Evolutionary conservation across 2,113 vertebrate genomes (phyloP).

Genomic region (Microtus richardsoni): DNA sequence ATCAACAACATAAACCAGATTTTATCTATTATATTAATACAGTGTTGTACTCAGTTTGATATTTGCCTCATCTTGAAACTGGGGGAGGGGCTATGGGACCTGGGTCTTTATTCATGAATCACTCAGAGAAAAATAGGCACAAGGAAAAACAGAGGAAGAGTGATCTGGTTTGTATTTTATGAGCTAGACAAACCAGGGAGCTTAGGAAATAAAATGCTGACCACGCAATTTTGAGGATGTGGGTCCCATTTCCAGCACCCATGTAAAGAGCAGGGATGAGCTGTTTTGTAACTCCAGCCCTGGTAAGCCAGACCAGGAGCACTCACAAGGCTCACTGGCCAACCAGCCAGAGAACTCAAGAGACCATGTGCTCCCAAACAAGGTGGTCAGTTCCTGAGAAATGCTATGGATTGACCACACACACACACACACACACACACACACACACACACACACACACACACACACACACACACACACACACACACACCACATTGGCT

Average conservation of each 20-base stretch:
- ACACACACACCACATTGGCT: fast-evolving
- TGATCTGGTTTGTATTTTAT: not conserved
- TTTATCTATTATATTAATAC: not conserved
- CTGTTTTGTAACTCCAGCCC: not conserved
- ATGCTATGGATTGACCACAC: fast-evolving
- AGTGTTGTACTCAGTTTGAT: not conserved
- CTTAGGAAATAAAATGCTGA: no score
- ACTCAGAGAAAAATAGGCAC: not conserved
- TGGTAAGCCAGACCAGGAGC: no score
- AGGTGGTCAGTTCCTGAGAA: not conserved
- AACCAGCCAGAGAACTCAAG: not conserved
- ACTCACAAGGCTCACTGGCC: not conserved
- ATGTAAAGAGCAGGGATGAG: not conserved
- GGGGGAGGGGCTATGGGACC: not conserved
- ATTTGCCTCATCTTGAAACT: not conserved
- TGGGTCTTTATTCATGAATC: not conserved
- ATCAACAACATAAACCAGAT: not conserved
- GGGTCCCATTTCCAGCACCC: not conserved
- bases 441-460: not conserved
- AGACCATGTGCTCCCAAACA: no score
- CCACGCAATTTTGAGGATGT: not conserved
- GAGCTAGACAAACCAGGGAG: not conserved
- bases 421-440: not conserved
- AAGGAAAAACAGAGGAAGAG: not conserved
- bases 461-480: not conserved